Base-by-base conservation (phyloP, 92 coral and sea anemone genomes). In the Pocillopora meandrina region DNA sequence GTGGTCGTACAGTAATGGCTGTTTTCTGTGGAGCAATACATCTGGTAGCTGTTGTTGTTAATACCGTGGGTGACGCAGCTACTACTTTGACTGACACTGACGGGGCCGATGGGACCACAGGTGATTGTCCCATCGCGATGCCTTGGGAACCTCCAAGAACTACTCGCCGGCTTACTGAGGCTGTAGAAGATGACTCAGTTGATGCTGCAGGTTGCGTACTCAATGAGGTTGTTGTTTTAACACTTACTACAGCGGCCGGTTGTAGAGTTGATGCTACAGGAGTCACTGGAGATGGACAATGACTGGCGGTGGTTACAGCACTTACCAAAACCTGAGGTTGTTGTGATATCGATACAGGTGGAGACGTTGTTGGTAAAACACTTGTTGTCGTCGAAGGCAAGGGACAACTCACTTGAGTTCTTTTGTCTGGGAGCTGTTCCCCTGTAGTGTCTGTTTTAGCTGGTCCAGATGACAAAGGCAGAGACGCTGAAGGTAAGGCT, bases 281-380 rank as follows among this genome's bases (percentile, higher is more conserved):
- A 13, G 74, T 14, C 18, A 71, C 11, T 26, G 67, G 12, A 16
- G 76, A 65, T 72, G 19, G 10, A 49, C 74, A 79, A 72, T 17
- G 77, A 12, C 73, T 56, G 17, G 16, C 72, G 61, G 71, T 47
- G 18, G 87, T 21, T 33, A n/a, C 61, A 31, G 56, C 70, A 59
- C 64, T 19, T 61, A 57, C 65, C 49, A 33, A 52, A 63, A 21
- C 77, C 36, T 10, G 70, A 17, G 79, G 23, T 62, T 60, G 72
- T 14, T 78, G 83, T 59, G 76, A 20, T 20, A 26, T 31, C 31
- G 90, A 79, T 16, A n/a, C 34, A 74, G 80, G 52, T 21, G 82
- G 71, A 49, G 3, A 15, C 11, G 35, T 16, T 31, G 72, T 20
- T 36, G 77, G 55, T 21, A 76, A 15, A 70, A 67, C 23, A 34